Percentiles rank a stretch among this genome's conserved stretches.
Conservation (phyloP, 2,113 vertebrate species). For the Rhegmatorhina hoffmannsi region DNA sequence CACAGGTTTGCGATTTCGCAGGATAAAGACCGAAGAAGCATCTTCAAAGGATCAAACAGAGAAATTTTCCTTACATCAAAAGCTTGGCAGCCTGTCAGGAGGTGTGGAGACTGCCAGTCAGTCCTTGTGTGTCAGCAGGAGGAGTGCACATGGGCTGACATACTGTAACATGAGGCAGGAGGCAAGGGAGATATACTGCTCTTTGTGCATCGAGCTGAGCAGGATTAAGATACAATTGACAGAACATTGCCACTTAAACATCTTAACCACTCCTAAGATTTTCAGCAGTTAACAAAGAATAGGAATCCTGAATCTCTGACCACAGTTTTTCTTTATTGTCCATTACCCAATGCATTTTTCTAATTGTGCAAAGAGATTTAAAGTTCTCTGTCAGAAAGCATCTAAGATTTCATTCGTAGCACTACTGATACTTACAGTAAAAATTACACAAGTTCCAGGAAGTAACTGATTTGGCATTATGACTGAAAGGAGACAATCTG, state of each 20-base stretch:
- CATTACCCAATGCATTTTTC: background rate
- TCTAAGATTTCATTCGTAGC: background rate
- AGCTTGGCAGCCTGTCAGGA: slow-evolving; percentile 65
- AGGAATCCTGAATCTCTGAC: background rate
- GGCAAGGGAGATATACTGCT: background rate
- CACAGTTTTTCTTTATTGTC: background rate
- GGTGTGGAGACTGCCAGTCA: slow-evolving; percentile 76
- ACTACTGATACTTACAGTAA: background rate
- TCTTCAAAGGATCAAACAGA: slow-evolving; percentile 75
- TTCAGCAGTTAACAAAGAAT: background rate
- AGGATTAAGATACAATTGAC: slow-evolving; percentile 11
- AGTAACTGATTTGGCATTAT: background rate
- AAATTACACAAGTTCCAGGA: background rate
- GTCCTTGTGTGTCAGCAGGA: slow-evolving; percentile 57
- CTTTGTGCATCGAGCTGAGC: background rate
- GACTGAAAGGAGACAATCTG: background rate
- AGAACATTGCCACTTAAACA: background rate
- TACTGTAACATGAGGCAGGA: slow-evolving; percentile 51
- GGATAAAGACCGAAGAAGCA: slow-evolving; percentile 58
- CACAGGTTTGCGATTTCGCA: slow-evolving; percentile 27
- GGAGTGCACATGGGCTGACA: slow-evolving; percentile 28
- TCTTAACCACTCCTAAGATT: background rate
- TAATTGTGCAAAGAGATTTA: background rate
- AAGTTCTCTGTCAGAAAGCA: background rate
- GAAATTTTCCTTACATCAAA: slow-evolving; percentile 79